These are phyloP conservation scores for Calcarius lapponicus DNA, from an alignment of 2,797 vertebrate genomes.

Conservation along the genomic window DNA sequence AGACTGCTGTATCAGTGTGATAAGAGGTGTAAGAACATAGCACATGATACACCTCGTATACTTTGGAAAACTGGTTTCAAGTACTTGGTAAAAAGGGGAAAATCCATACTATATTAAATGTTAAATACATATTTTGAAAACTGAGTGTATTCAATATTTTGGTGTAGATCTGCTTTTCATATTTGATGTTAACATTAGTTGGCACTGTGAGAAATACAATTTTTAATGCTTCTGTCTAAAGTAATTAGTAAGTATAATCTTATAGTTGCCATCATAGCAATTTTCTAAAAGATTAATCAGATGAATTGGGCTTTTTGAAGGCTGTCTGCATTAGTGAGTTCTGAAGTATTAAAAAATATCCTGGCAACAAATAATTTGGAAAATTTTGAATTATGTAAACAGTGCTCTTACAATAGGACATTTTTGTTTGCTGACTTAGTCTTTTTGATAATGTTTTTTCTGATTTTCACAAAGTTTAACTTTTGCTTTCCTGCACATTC, in stretches of 20 bases:
- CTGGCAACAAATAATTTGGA: not conserved
- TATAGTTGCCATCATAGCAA: not conserved
- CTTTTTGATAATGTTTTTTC: not conserved
- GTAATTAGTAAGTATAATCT: not conserved
- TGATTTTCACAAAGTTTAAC: not conserved
- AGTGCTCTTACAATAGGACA: not conserved
- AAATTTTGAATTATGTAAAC: not conserved
- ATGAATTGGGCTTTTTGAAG: not conserved
- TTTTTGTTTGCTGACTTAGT: not conserved
- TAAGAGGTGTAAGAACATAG: not conserved
- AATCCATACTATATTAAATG: not conserved
- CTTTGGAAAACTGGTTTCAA: not conserved
- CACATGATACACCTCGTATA: not conserved
- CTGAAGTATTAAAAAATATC: not conserved
- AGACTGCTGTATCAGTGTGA: not conserved
- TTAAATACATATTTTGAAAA: not conserved
- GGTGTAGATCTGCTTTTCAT: not conserved
- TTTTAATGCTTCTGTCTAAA: not conserved
- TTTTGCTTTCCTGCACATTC: rapidly evolving
- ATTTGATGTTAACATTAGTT: not conserved
- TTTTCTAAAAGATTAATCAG: not conserved
- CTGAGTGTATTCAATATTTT: not conserved
- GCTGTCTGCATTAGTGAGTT: not conserved
- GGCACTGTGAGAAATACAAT: not conserved
- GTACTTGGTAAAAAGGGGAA: not conserved